Evolutionary conservation across 2,113 vertebrate genomes (phyloP).

Genomic region (Anser cygnoides): DNA sequence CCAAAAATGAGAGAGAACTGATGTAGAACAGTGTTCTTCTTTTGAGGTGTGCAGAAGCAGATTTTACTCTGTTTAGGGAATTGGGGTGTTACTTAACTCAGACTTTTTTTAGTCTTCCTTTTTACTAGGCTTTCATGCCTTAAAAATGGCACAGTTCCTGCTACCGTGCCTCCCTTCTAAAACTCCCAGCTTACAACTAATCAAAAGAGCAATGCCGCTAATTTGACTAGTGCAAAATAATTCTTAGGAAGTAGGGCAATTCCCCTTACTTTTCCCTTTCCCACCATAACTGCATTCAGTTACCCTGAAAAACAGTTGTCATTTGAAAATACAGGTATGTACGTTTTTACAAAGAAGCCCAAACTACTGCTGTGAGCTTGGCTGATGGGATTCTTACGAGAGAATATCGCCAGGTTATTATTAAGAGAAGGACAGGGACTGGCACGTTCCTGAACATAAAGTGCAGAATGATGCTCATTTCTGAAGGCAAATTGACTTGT

Average conservation of each 20-base stretch:
- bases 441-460: accelerated
- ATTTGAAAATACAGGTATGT: not conserved
- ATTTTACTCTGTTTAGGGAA: not conserved
- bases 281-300: not conserved
- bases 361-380: not conserved
- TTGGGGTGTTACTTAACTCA: not conserved
- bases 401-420: not conserved
- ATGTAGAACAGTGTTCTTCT: not conserved
- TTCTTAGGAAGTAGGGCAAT: not conserved
- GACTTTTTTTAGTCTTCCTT: not conserved
- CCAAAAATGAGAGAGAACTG: not conserved
- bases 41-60: not conserved
- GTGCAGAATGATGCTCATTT: not conserved
- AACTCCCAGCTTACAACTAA: not conserved
- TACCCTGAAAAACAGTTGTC: not conserved
- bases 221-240: not conserved
- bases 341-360: not conserved
- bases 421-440: not conserved
- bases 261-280: not conserved
- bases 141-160: not conserved
- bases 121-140: not conserved
- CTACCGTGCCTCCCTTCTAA: not conserved
- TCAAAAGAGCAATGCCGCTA: not conserved
- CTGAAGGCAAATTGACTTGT: not conserved
- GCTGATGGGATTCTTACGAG: not conserved